Percentiles rank a stretch among this genome's conserved stretches.
Conservation (phyloP, 2,888 invertebrate genomes). For the Amphipyra berbera region DNA sequence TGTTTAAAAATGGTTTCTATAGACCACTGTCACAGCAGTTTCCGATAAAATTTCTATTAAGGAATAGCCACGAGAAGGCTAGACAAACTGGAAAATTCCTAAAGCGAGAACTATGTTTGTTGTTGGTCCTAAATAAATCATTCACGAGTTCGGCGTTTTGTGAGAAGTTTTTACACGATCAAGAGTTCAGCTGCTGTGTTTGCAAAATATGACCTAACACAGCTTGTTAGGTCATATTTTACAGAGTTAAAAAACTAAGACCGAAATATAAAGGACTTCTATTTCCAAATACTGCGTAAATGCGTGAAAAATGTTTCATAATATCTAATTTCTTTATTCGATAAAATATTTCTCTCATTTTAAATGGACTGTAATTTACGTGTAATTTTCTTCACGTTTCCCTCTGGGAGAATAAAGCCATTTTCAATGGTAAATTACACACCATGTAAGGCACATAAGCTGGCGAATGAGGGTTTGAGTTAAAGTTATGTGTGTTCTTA, state of each 20-base stretch:
- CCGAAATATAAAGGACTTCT: too few relatives aligned
- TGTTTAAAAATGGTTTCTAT: too few relatives aligned
- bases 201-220: constrained; percentile 7
- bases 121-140: background rate
- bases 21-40: too few relatives aligned
- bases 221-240: constrained; percentile 10
- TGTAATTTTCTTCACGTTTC: constrained; percentile 17
- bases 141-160: too few relatives aligned
- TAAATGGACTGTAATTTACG: constrained; percentile 30
- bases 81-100: too few relatives aligned
- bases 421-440: constrained; percentile 28
- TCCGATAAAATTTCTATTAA: too few relatives aligned
- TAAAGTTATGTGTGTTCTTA: constrained; percentile 7
- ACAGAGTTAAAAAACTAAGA: background rate
- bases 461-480: constrained; percentile 16
- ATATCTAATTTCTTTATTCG: constrained; percentile 6
- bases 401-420: constrained; percentile 6
- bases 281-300: too few relatives aligned
- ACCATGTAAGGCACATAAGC: background rate
- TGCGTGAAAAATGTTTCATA: background rate
- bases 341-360: constrained; percentile 4
- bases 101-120: constrained; percentile 2
- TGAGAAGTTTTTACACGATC: too few relatives aligned
- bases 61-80: too few relatives aligned
- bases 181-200: too few relatives aligned